Evolutionary conservation across 2,888 invertebrate genomes (phyloP).

Genomic region (Rambutsinella grinnellia): DNA sequence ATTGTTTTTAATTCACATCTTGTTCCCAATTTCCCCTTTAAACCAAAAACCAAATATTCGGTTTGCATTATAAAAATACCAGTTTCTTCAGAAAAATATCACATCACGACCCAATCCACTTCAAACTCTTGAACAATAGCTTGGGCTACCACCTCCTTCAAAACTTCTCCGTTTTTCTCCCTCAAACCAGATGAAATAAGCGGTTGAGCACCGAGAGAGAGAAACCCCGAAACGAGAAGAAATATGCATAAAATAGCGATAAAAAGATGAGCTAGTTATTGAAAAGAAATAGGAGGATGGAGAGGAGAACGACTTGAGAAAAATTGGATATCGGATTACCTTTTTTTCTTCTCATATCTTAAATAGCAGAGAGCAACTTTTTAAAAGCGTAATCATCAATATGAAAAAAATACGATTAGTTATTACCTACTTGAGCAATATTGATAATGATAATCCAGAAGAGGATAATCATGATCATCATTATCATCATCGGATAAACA

Average conservation of each 20-base stretch:
- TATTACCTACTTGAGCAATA: conserved; percentile 52
- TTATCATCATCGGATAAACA: not conserved
- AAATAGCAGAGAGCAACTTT: no score
- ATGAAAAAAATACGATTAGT: conserved; percentile 32
- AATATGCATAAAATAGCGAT: conserved; percentile 52
- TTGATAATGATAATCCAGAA: conserved; percentile 37
- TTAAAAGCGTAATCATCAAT: conserved; percentile 32
- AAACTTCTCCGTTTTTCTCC: not conserved
- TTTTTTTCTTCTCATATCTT: not conserved
- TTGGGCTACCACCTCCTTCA: not conserved
- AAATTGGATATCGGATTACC: conserved; percentile 23
- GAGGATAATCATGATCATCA: conserved; percentile 1
- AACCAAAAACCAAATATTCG: not conserved
- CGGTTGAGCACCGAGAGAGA: not conserved
- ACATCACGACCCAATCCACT: conserved; percentile 19
- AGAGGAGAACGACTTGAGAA: not conserved
- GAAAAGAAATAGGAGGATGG: conserved; percentile 15
- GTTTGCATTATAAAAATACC: conserved; percentile 16
- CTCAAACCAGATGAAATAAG: not conserved
- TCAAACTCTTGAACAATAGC: conserved; percentile 16
- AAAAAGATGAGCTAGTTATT: conserved; percentile 49
- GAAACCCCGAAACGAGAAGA: conserved; percentile 1
- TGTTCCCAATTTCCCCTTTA: not conserved
- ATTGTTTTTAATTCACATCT: not conserved
- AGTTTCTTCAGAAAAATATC: conserved; percentile 22